These are phyloP conservation scores for Trachelus iudaicus DNA, from an alignment of 2,888 invertebrate genomes.

Conservation along the genomic window DNA sequence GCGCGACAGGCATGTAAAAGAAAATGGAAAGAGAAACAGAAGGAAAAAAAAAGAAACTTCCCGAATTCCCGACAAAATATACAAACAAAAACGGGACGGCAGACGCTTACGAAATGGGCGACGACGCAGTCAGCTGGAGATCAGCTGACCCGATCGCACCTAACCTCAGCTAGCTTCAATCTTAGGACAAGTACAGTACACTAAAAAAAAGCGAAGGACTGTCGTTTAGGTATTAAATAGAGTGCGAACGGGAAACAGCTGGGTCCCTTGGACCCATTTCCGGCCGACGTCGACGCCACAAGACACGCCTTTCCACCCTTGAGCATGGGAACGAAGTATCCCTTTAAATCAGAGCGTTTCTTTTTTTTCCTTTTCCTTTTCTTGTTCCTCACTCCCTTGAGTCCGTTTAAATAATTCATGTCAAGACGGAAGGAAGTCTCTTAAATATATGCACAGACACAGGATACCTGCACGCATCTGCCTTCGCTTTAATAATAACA, in stretches of 20 bases:
- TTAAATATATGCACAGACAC: too few species aligned
- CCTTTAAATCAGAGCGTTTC: constrained; percentile 14
- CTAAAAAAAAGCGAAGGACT: not conserved
- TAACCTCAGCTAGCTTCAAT: constrained; percentile 7
- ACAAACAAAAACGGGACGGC: constrained; percentile 3
- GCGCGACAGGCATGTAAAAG: too few species aligned
- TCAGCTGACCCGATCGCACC: constrained; percentile 20
- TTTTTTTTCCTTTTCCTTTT: not conserved
- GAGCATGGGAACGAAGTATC: constrained; percentile 12
- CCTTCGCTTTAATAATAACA: too few species aligned
- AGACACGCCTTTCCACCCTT: constrained; percentile 14
- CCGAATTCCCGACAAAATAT: constrained; percentile 7
- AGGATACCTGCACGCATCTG: too few species aligned
- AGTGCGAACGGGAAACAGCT: constrained; percentile 35
- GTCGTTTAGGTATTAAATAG: constrained; percentile 3
- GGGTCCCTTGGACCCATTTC: constrained; percentile 28
- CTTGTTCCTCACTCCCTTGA: not conserved
- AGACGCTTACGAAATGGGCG: not conserved
- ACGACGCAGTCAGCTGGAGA: constrained; percentile 16
- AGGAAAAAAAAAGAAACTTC: not conserved
- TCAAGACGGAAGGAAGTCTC: too few species aligned
- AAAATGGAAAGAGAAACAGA: not conserved
- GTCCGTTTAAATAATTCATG: constrained; percentile 6
- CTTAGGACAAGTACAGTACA: constrained; percentile 1
- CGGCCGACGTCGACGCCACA: constrained; percentile 22